Evolutionary conservation across 2,797 vertebrate genomes (phyloP).

Genomic region (Coranthus polyacanthus): DNA sequence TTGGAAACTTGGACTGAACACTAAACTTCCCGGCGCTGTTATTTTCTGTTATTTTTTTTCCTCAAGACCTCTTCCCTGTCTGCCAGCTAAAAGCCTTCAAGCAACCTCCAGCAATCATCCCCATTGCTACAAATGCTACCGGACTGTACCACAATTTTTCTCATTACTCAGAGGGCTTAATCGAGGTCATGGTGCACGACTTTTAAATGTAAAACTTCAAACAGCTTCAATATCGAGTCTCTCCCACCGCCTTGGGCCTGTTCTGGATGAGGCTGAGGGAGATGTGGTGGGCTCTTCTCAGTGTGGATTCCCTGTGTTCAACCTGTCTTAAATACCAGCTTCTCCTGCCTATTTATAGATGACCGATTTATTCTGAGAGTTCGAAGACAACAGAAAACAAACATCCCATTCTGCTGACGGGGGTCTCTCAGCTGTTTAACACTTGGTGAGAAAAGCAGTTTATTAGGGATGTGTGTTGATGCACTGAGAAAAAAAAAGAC

Average conservation of each 20-base stretch:
- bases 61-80: conserved; percentile 10
- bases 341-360: conserved; percentile 31
- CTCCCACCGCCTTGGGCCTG: conserved; percentile 27
- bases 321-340: conserved; percentile 5
- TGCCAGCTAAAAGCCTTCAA: conserved; percentile 25
- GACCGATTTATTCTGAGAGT: conserved; percentile 17
- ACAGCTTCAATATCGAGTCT: conserved; percentile 34
- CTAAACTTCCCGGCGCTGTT: conserved; percentile 2
- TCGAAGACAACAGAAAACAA: conserved; percentile 2
- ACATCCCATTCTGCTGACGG: no score
- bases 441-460: not conserved
- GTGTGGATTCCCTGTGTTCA: conserved; percentile 15
- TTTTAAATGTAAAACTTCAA: conserved; percentile 62
- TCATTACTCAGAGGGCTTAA: conserved; percentile 15
- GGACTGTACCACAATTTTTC: not conserved
- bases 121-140: conserved; percentile 9
- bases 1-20: not conserved
- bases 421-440: not conserved
- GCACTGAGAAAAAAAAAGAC: no score
- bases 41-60: no score
- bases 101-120: conserved; percentile 15
- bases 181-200: conserved; percentile 39
- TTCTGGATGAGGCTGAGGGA: conserved; percentile 21
- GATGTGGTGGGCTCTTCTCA: not conserved
- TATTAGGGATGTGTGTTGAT: no score